Evolutionary conservation across 2,113 vertebrate genomes (phyloP).

Genomic region (Erinaceus europaeus): DNA sequence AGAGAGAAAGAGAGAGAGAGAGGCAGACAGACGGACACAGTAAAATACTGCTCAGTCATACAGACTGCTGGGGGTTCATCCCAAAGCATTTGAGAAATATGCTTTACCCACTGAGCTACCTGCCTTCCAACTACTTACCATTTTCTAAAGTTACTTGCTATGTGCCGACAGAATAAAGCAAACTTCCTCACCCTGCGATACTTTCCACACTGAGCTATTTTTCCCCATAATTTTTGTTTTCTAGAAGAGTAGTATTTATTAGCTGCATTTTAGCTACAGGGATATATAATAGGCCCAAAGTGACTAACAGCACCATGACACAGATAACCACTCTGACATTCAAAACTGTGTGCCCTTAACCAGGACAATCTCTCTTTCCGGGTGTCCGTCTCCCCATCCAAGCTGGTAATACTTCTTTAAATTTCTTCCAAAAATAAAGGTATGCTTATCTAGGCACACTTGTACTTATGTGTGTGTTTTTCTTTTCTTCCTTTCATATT

Average conservation of each 20-base stretch:
- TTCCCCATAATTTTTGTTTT: background rate
- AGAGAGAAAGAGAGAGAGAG: too few relatives aligned
- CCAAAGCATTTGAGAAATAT: too few relatives aligned
- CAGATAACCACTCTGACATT: background rate
- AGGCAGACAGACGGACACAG: too few relatives aligned
- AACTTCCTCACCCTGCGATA: background rate
- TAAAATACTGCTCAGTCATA: too few relatives aligned
- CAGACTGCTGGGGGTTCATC: too few relatives aligned
- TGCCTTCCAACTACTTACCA: too few relatives aligned
- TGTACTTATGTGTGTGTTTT: background rate
- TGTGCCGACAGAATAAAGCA: background rate
- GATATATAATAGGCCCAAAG: background rate
- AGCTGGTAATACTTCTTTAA: background rate
- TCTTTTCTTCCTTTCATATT: background rate
- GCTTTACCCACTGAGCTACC: too few relatives aligned
- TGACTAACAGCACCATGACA: background rate
- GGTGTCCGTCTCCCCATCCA: background rate
- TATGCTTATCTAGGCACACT: background rate
- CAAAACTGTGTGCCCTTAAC: background rate
- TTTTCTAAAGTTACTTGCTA: background rate
- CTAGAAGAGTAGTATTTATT: background rate
- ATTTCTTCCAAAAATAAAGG: background rate
- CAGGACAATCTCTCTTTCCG: background rate
- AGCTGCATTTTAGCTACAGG: background rate
- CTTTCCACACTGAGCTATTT: background rate